Evolutionary conservation across 1,140 invertebrate genomes (phyloP).

Genomic region (Neomicropteryx cornuta): DNA sequence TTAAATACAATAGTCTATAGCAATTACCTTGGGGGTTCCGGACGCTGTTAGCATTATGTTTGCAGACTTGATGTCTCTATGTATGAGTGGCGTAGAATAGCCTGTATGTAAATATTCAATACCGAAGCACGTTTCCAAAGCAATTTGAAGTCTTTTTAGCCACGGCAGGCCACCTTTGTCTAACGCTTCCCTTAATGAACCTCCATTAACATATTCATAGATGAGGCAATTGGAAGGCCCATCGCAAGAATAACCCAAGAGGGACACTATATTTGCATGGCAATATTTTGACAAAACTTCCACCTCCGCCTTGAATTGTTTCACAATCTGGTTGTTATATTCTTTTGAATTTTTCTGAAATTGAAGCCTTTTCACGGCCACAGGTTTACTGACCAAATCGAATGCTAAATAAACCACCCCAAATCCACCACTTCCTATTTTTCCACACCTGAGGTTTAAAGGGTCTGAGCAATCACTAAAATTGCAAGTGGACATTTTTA

Average conservation of each 20-base stretch:
- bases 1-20: conserved; percentile 3
- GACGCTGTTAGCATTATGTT: conserved; percentile 59
- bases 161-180: conserved; percentile 31
- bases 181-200: conserved; percentile 53
- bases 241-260: conserved; percentile 55
- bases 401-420: conserved; percentile 54
- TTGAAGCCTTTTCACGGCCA: conserved; percentile 52
- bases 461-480: too few relatives aligned
- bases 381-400: conserved; percentile 26
- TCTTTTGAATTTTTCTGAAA: conserved; percentile 27
- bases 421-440: conserved; percentile 57
- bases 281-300: conserved; percentile 43
- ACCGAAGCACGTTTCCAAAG: conserved; percentile 47
- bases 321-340: conserved; percentile 30
- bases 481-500: too few relatives aligned
- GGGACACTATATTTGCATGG: conserved; percentile 54
- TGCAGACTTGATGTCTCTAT: conserved; percentile 67
- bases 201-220: conserved; percentile 57
- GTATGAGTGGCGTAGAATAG: conserved; percentile 44
- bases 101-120: conserved; percentile 53
- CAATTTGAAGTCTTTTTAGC: conserved; percentile 43
- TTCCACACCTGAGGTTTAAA: conserved; percentile 26
- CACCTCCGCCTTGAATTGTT: conserved; percentile 57
- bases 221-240: conserved; percentile 51
- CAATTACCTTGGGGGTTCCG: conserved; percentile 48